Conservation (phyloP, 2,888 invertebrate genomes). For the Nephrotoma flavescens region DNA sequence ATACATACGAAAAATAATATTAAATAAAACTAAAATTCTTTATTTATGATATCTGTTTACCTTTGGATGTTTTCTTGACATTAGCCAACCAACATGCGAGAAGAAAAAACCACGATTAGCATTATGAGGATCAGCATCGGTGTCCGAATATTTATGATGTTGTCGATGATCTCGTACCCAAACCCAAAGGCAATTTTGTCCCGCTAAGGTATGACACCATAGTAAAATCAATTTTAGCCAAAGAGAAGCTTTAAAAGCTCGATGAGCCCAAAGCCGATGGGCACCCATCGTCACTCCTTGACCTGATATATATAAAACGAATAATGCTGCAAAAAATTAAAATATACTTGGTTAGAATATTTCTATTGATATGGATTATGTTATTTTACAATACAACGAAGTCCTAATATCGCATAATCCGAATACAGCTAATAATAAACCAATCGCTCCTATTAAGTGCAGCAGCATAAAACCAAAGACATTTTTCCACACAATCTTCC, state of each 20-base stretch:
- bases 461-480: slow-evolving; percentile 41
- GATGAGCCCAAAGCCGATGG: slow-evolving; percentile 66
- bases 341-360: not conserved
- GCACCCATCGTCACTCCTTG: slow-evolving; percentile 67
- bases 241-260: slow-evolving; percentile 56
- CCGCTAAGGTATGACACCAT: slow-evolving; percentile 52
- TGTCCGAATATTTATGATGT: slow-evolving; percentile 59
- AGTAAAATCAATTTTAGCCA: slow-evolving; percentile 46
- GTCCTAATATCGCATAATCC: slow-evolving; percentile 23
- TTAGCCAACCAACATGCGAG: slow-evolving; percentile 75
- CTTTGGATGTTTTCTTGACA: slow-evolving; percentile 62
- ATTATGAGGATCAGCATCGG: slow-evolving; percentile 72
- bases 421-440: slow-evolving; percentile 10
- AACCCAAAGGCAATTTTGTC: slow-evolving; percentile 61
- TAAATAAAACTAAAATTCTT: not conserved
- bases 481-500: slow-evolving; percentile 46
- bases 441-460: slow-evolving; percentile 32
- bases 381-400: slow-evolving; percentile 29
- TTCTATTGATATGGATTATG: not conserved
- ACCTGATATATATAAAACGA: slow-evolving; percentile 23
- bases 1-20: not conserved
- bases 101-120: slow-evolving; percentile 73
- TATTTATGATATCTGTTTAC: slow-evolving; percentile 19
- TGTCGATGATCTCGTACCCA: slow-evolving; percentile 72
- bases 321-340: slow-evolving; percentile 18